These are phyloP conservation scores for Acanthurus lineatus DNA, from an alignment of 2,797 vertebrate genomes.

Conservation along the genomic window DNA sequence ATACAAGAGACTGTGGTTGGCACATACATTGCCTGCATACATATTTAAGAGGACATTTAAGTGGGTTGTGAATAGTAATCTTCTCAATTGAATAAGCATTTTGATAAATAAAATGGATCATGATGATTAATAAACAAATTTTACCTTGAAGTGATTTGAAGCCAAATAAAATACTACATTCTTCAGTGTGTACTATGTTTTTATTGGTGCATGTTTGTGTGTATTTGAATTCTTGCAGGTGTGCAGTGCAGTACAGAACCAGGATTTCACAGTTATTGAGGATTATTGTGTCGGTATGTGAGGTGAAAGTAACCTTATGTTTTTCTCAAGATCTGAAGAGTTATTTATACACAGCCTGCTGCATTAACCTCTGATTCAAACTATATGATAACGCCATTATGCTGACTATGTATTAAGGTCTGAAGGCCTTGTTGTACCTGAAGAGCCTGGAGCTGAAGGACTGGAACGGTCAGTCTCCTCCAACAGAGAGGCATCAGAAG, in stretches of 20 bases:
- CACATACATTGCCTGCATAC: too few relatives aligned
- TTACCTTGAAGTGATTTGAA: not conserved
- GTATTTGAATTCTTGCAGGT: slow-evolving; percentile 66
- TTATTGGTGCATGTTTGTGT: slow-evolving; percentile 14
- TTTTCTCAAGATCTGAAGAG: not conserved
- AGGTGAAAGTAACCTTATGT: not conserved
- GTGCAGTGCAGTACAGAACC: slow-evolving; percentile 84
- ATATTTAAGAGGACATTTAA: too few relatives aligned
- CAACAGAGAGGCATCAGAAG: slow-evolving; percentile 88
- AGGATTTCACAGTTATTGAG: slow-evolving; percentile 83
- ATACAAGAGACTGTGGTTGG: too few relatives aligned
- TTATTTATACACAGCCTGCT: not conserved
- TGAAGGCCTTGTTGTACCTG: slow-evolving; percentile 89
- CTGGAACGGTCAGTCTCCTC: slow-evolving; percentile 93
- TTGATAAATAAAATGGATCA: too few relatives aligned
- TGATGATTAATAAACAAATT: too few relatives aligned
- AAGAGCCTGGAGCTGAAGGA: slow-evolving; percentile 88
- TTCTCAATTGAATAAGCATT: too few relatives aligned
- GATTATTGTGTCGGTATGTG: slow-evolving; percentile 79
- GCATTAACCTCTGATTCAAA: not conserved
- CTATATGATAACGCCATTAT: not conserved
- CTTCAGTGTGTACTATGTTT: not conserved
- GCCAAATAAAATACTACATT: not conserved
- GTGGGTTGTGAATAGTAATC: too few relatives aligned
- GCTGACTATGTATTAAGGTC: slow-evolving; percentile 56